Evolutionary conservation across 2,888 invertebrate genomes (phyloP).

Genomic region (Archips xylosteana): DNA sequence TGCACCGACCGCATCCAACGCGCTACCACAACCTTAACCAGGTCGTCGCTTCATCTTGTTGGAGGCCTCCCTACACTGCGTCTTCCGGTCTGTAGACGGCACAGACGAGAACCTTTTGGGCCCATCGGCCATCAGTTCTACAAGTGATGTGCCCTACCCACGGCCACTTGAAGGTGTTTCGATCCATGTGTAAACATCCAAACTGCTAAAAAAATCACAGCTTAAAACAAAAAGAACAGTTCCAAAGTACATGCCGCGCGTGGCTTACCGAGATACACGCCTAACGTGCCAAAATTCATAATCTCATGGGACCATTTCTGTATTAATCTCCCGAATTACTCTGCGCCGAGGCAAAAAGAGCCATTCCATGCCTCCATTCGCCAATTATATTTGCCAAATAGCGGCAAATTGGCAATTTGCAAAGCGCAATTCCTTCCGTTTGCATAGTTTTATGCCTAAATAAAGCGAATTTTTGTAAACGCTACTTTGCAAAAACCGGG

Average conservation of each 20-base stretch:
- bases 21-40: too few relatives aligned
- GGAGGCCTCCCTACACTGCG: too few relatives aligned
- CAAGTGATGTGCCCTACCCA: too few relatives aligned
- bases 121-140: too few relatives aligned
- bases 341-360: constrained; percentile 64
- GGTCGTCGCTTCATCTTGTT: too few relatives aligned
- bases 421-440: constrained; percentile 71
- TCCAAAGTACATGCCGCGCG: background rate
- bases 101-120: too few relatives aligned
- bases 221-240: background rate
- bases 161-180: background rate
- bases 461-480: constrained; percentile 37
- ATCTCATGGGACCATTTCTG: constrained; percentile 67
- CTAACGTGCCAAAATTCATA: constrained; percentile 71
- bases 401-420: constrained; percentile 76
- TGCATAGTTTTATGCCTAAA: constrained; percentile 62
- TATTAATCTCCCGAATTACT: constrained; percentile 74
- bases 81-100: too few relatives aligned
- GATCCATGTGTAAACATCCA: too few relatives aligned
- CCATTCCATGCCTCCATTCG: constrained; percentile 63
- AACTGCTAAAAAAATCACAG: background rate
- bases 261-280: constrained; percentile 29
- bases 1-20: too few relatives aligned
- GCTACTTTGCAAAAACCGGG: constrained; percentile 7
- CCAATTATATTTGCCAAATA: constrained; percentile 71